Conservation (phyloP, 2,797 vertebrate genomes). For the Leptodactylus fallax region DNA sequence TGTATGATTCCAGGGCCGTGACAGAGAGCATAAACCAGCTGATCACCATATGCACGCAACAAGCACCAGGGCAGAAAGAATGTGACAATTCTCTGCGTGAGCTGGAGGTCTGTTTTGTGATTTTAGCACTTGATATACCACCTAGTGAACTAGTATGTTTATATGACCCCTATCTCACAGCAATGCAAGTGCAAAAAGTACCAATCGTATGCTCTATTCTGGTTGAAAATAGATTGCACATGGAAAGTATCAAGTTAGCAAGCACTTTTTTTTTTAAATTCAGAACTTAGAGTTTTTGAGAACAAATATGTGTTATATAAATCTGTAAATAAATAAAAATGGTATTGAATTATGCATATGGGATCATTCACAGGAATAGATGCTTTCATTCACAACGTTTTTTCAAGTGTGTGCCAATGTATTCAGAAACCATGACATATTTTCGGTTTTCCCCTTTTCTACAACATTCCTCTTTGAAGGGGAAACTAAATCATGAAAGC, state of each 20-base stretch:
- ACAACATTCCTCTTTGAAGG: no score
- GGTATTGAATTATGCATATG: not conserved
- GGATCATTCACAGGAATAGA: not conserved
- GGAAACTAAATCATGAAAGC: no score
- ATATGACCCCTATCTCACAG: not conserved
- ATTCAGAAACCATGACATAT: no score
- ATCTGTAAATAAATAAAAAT: not conserved
- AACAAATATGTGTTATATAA: not conserved
- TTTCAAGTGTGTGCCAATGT: not conserved
- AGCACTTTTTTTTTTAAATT: not conserved
- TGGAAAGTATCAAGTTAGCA: not conserved
- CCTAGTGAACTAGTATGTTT: not conserved
- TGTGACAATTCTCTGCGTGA: slow-evolving; percentile 97
- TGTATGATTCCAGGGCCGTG: slow-evolving; percentile 84
- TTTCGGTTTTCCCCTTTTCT: no score
- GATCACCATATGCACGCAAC: slow-evolving; percentile 95
- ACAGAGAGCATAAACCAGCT: slow-evolving; percentile 99
- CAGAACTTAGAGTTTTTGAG: no score
- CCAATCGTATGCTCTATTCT: not conserved
- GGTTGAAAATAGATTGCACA: not conserved
- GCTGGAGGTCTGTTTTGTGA: slow-evolving; percentile 83
- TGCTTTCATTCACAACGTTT: not conserved
- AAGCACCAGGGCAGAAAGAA: slow-evolving; percentile 97
- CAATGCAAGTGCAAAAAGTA: not conserved
- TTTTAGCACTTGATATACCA: not conserved